Conservation (phyloP, 2,888 invertebrate genomes). For the Synergus gifuensis region DNA sequence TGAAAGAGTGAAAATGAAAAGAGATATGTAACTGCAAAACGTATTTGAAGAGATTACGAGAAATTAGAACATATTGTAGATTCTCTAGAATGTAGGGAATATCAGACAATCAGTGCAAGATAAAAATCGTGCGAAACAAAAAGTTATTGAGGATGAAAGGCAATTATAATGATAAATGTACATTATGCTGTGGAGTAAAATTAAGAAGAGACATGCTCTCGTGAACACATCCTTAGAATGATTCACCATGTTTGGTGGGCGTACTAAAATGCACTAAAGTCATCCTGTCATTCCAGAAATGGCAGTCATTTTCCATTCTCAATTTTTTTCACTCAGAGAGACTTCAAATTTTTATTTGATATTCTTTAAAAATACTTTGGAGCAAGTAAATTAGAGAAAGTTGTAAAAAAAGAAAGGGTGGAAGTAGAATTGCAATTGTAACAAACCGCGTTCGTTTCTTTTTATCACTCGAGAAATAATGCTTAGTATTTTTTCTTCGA, state of each 20-base stretch:
- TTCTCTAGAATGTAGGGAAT: background rate
- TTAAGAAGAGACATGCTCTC: constrained; percentile 41
- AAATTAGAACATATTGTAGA: background rate
- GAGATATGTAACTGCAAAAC: too few species aligned
- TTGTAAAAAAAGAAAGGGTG: too few species aligned
- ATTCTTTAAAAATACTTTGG: too few species aligned
- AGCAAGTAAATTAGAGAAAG: too few species aligned
- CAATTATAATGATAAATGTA: constrained; percentile 33
- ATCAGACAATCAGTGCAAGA: background rate
- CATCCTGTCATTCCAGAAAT: background rate
- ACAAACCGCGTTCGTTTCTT: too few species aligned
- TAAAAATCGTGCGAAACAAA: constrained; percentile 2
- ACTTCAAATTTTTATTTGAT: too few species aligned
- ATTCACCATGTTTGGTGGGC: constrained; percentile 68
- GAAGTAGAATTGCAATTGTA: too few species aligned
- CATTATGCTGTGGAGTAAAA: background rate
- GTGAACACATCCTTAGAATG: constrained; percentile 66
- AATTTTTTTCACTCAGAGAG: too few species aligned
- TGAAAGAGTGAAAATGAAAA: background rate
- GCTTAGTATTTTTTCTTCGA: too few species aligned
- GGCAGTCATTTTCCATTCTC: too few species aligned
- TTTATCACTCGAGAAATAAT: too few species aligned
- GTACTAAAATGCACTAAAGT: constrained; percentile 36
- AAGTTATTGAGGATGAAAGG: constrained; percentile 3
- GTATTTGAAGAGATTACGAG: background rate